Evolutionary conservation across 1,140 invertebrate species (phyloP), one percentile per base, ranked within the genome.

Genomic region (Brachionus rubens): DNA sequence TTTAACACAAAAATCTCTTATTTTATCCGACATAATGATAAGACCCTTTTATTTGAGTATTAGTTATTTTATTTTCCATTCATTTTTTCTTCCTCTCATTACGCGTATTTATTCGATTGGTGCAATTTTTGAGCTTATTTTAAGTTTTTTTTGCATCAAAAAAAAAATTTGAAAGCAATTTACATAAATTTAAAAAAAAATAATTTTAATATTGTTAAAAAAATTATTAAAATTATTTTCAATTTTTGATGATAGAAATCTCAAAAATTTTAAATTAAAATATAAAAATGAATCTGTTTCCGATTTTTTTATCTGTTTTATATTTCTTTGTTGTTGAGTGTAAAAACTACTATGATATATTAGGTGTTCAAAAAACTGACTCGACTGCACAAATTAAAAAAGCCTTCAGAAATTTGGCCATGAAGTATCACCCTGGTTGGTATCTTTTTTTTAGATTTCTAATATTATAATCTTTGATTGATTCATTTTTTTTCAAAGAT

Each of bases 381-480:
- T 89, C 88, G 52, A 94, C 97, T 77, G 95, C 98, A 12, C 30
- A 33, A 28, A 76, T 76, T 43, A 76, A 76, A 59, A 85, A 86
- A 77, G 86, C 84, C 0, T 99, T 98, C 82, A 88, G 94, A 77
- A 98, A 98, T 87, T 87, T 99, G 10, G 95, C 95, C 10, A 86
- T 99, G 1, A 98, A 98, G 86, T 99, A 95, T 83, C 97, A 99
- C 83, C 95, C 95, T n/a, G 96, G 99, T 84, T 99, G 98, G 16
- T 54, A 21, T n/a, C 14, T 36, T 28, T 0, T 36, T 36, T 10
- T 19, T 33, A 3, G 16, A 3, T n/a, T 33, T n/a, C n/a, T n/a
- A n/a, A n/a, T n/a, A n/a, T n/a, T n/a, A n/a, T n/a, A n/a, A n/a
- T n/a, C n/a, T n/a, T n/a, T n/a, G n/a, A n/a, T n/a, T n/a, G n/a